Evolutionary conservation across 2,113 vertebrate species (phyloP), one percentile per base, ranked within the genome.

Genomic region (Clarias batrachus): DNA sequence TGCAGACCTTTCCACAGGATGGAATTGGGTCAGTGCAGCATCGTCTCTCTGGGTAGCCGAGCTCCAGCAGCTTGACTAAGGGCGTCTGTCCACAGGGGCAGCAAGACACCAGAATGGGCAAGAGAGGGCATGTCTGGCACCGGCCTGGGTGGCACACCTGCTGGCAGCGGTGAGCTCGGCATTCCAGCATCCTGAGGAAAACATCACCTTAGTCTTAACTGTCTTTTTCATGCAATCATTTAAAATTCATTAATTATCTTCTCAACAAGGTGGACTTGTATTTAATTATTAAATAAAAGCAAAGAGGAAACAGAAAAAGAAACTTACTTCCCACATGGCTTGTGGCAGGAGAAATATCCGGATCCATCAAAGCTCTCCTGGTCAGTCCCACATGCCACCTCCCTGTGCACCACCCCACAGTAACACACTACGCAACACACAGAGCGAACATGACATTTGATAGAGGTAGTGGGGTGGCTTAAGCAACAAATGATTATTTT

Each of bases 81-180:
- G 95, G 93, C 0, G 98, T 99, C 92, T 99, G 98, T 84, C 96
- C 90, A 82, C 98, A 99, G 76, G 98, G 96, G 90, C 98, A 99
- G 84, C 91, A 95, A 91, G 93, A 94, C 7, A 99, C 97, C 82
- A 96, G 90, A 83, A 93, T 93, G 3, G 97, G 96, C 59, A 97
- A 96, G 56, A 94, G 96, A 8, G 97, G 96, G 90, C 98, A 99
- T 0, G 92, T 94, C 73, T 95, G 95, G 89, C 98, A 99, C 27
- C 93, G 94, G 23, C 96, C 95, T 1, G 94, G 94, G 89, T 99
- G 98, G 90, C 98, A 99, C 0, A 93, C 78, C 91, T 97, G 95
- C 37, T 95, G 94, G 91, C 98, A 99, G 0, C 76, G 92, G 92
- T 99, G 98, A 84, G 95, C 95, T 77, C 96, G 94, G 91, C 98